A percentile compares a stretch with the other conserved stretches of the same genome.
Evolutionary conservation across 2,888 invertebrate genomes (phyloP).

Genomic region (Onchidella celtica): DNA sequence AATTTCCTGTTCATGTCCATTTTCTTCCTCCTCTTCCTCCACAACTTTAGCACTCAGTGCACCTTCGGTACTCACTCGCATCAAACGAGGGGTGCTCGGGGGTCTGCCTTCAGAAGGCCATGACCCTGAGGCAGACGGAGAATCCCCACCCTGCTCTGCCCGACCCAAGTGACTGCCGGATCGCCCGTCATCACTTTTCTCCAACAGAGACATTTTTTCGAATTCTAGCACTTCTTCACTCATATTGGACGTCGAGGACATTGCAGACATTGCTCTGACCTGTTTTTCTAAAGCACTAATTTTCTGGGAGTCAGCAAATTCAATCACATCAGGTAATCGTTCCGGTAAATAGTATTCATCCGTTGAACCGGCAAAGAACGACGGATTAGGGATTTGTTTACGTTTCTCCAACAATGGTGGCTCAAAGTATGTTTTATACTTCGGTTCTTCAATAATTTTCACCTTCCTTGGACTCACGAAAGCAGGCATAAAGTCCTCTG

Average conservation of each 20-base stretch:
- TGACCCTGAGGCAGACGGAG: not conserved
- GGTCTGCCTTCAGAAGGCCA: not conserved
- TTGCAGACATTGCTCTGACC: not conserved
- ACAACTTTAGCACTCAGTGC: not conserved
- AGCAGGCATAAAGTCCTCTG: slow-evolving; percentile 58
- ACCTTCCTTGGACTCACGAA: slow-evolving; percentile 72
- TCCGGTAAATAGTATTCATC: slow-evolving; percentile 56
- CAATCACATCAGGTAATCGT: slow-evolving; percentile 55
- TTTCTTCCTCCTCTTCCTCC: not conserved
- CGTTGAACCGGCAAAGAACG: slow-evolving; percentile 56
- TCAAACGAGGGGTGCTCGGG: not conserved
- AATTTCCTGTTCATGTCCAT: too few relatives aligned
- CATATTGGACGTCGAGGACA: slow-evolving; percentile 5
- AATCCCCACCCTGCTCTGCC: not conserved
- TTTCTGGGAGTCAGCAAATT: slow-evolving; percentile 37
- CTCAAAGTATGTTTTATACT: slow-evolving; percentile 65
- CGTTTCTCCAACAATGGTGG: slow-evolving; percentile 71
- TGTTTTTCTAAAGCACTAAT: slow-evolving; percentile 23
- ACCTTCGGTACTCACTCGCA: slow-evolving; percentile 3
- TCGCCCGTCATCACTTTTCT: not conserved
- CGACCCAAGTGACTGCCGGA: not conserved
- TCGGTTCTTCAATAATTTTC: slow-evolving; percentile 56
- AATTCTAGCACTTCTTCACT: slow-evolving; percentile 11
- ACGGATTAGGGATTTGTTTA: slow-evolving; percentile 57
- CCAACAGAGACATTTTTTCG: not conserved